These are phyloP conservation scores for Limnodromus scolopaceus DNA, from an alignment of 2,797 vertebrate genomes.

Conservation along the genomic window DNA sequence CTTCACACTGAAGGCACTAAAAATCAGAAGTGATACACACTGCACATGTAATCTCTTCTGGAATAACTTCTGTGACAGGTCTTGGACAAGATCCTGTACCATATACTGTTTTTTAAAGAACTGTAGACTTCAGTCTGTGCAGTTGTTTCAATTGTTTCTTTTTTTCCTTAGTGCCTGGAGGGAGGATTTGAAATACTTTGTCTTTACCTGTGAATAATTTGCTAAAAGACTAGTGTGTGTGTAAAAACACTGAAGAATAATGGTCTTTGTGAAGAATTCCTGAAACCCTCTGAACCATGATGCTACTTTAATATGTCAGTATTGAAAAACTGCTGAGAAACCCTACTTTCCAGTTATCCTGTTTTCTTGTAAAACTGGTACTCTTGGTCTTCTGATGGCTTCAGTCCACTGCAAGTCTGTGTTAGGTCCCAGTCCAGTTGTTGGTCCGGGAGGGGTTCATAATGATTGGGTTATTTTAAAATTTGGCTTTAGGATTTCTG, in stretches of 20 bases:
- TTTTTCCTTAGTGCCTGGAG: not conserved
- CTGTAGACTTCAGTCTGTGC: not conserved
- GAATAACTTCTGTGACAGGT: not conserved
- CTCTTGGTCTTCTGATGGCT: not conserved
- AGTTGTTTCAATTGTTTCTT: not conserved
- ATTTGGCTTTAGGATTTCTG: not conserved
- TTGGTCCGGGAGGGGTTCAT: no score
- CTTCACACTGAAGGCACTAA: not conserved
- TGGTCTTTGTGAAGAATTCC: not conserved
- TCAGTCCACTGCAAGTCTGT: not conserved
- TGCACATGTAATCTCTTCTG: not conserved
- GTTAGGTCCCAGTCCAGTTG: no score
- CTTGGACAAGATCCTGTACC: not conserved
- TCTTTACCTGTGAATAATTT: not conserved
- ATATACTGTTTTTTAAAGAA: not conserved
- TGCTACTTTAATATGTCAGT: not conserved
- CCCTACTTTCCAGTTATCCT: not conserved
- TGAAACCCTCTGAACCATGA: not conserved
- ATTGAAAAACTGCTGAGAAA: not conserved
- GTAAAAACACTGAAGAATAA: not conserved
- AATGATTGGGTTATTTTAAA: no score
- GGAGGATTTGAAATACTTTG: not conserved
- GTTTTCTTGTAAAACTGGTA: not conserved
- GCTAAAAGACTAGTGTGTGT: not conserved
- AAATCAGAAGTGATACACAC: not conserved